Evolutionary conservation across 2,888 invertebrate genomes (phyloP).

Genomic region (Leucophenga maculata): DNA sequence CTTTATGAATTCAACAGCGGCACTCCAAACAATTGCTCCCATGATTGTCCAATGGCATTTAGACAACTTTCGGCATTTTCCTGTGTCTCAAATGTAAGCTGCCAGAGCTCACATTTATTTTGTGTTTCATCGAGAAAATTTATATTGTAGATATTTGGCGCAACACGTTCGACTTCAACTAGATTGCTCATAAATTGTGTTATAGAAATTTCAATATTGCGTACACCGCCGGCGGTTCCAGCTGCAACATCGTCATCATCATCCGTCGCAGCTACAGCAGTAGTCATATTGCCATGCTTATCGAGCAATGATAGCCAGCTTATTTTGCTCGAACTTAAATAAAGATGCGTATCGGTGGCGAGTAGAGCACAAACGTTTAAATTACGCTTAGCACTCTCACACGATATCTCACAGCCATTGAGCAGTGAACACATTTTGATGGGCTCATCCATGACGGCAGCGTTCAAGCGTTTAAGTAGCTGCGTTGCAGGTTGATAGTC

Average conservation of each 20-base stretch:
- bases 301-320: constrained; percentile 72
- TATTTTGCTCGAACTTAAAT: constrained; percentile 71
- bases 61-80: constrained; percentile 73
- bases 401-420: constrained; percentile 69
- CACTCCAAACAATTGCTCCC: constrained; percentile 75
- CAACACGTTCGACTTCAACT: constrained; percentile 72
- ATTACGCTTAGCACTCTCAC: constrained; percentile 60
- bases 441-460: constrained; percentile 60
- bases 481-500: constrained; percentile 69
- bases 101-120: constrained; percentile 73
- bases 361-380: constrained; percentile 65
- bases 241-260: not conserved
- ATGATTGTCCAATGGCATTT: constrained; percentile 73
- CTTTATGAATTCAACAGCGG: constrained; percentile 65
- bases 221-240: constrained; percentile 8
- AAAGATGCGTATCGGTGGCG: constrained; percentile 71
- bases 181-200: constrained; percentile 75
- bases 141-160: constrained; percentile 70
- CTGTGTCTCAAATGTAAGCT: constrained; percentile 72
- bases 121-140: constrained; percentile 75
- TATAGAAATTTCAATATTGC: constrained; percentile 58
- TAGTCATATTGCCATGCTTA: constrained; percentile 28
- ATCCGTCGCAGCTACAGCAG: not conserved
- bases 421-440: constrained; percentile 72
- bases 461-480: constrained; percentile 64